A percentile compares a stretch with the other conserved stretches of the same genome.
These are phyloP conservation scores for Apotomis betuletana DNA, from an alignment of 2,888 invertebrate genomes.

Conservation along the genomic window DNA sequence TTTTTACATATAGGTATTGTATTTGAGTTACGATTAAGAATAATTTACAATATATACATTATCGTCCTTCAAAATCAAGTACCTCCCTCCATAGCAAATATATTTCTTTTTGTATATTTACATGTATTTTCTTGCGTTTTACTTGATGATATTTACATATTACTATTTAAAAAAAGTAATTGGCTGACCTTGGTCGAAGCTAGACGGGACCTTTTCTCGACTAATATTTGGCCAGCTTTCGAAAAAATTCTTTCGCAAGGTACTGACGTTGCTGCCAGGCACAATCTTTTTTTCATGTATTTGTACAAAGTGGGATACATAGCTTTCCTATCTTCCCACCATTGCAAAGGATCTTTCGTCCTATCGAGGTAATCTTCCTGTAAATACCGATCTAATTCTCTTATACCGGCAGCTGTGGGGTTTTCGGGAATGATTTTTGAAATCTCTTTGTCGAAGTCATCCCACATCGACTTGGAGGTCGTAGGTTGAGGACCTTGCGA, in stretches of 20 bases:
- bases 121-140: too few species aligned
- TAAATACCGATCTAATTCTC: conserved; percentile 2
- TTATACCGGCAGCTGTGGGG: conserved; percentile 1
- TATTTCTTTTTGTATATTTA: background rate
- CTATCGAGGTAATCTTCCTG: conserved; percentile 12
- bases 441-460: too few species aligned
- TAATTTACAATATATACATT: background rate
- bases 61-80: background rate
- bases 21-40: too few species aligned
- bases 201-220: background rate
- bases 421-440: conserved; percentile 1
- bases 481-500: too few species aligned
- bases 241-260: conserved; percentile 21
- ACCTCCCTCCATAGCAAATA: too few species aligned
- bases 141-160: conserved; percentile 5
- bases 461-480: too few species aligned
- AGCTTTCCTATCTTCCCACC: background rate
- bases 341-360: conserved; percentile 1
- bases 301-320: conserved; percentile 1
- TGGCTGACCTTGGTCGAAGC: background rate
- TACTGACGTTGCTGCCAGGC: conserved; percentile 15
- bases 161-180: background rate
- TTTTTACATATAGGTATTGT: too few species aligned
- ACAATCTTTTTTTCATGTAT: conserved; percentile 10
- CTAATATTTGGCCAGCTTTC: conserved; percentile 9